phyloP scores from a whole-genome alignment of 2,113 vertebrate species.

The Gymnarchus niloticus region DNA sequence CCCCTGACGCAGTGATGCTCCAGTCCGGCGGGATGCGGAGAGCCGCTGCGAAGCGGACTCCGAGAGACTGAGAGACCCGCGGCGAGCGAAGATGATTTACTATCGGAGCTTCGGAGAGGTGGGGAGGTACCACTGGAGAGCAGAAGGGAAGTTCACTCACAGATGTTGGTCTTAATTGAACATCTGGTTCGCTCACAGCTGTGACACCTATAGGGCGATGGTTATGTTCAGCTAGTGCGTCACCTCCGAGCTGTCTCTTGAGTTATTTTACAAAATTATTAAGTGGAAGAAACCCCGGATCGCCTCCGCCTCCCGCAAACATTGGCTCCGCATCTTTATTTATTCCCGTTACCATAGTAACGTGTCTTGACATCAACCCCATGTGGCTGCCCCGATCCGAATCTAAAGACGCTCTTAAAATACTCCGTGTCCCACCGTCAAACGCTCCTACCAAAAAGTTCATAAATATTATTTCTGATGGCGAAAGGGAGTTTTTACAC shows the following conservation, averaged over 20 bases:
- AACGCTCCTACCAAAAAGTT: neutral
- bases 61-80: neutral
- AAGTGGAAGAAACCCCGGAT: neutral
- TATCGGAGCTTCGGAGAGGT: slow-evolving; percentile 25
- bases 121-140: slow-evolving; percentile 50
- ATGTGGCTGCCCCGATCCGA: neutral
- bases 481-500: too few relatives aligned
- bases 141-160: slow-evolving; percentile 18
- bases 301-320: too few relatives aligned
- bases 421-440: neutral
- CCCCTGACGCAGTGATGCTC: neutral
- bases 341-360: slow-evolving; percentile 4
- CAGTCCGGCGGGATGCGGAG: neutral
- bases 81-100: neutral
- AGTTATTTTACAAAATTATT: neutral
- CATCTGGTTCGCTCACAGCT: neutral
- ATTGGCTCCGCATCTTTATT: neutral
- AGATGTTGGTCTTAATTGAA: neutral
- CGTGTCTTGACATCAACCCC: neutral
- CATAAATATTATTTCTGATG: too few relatives aligned
- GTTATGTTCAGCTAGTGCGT: neutral
- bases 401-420: neutral
- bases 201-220: neutral
- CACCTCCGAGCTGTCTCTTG: neutral
- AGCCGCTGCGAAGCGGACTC: neutral